phyloP scores from a whole-genome alignment of 2,113 vertebrate species.

The Dicrurus megarhynchus region DNA sequence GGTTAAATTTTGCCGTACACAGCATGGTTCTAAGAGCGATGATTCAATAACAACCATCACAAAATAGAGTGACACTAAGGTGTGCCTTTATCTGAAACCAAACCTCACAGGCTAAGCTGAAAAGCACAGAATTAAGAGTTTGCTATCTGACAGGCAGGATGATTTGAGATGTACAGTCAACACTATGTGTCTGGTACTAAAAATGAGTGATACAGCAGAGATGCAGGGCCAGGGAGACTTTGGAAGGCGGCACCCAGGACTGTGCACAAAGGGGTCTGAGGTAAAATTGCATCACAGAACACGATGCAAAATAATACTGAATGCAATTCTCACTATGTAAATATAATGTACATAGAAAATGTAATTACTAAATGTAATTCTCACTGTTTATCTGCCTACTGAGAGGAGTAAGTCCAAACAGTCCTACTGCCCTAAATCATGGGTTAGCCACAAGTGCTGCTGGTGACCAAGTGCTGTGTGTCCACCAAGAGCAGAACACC shows the following conservation, averaged over 20 bases:
- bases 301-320: fast-evolving
- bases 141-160: neutral
- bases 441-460: neutral
- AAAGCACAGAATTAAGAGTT: neutral
- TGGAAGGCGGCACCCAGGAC: neutral
- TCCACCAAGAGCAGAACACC: neutral
- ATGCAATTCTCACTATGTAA: neutral
- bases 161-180: neutral
- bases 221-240: neutral
- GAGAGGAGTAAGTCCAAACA: neutral
- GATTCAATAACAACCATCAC: neutral
- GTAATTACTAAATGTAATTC: neutral
- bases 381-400: neutral
- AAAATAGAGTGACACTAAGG: neutral
- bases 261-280: neutral
- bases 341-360: neutral
- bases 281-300: neutral
- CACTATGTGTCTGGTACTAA: neutral
- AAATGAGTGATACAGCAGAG: neutral
- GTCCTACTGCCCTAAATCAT: neutral
- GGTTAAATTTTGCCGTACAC: neutral
- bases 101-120: neutral
- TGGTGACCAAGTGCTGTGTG: neutral
- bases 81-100: neutral
- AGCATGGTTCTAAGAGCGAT: neutral